Evolutionary conservation across 2,888 invertebrate species (phyloP).

Genomic region (Allacma fusca): DNA sequence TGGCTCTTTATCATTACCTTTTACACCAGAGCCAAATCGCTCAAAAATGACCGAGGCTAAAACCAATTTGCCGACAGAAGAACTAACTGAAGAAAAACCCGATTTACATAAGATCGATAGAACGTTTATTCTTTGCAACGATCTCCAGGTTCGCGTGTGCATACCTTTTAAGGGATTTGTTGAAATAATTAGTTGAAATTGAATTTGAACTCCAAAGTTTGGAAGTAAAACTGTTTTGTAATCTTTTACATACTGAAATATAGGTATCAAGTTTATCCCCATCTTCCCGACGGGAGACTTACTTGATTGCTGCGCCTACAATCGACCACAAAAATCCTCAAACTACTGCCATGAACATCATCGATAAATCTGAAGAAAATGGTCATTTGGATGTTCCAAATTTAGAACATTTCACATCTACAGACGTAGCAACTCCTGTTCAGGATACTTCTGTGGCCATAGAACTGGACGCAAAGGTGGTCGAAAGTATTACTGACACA

Average conservation of each 20-base stretch:
- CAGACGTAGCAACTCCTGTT: too few species aligned
- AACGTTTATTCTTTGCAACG: conserved; percentile 10
- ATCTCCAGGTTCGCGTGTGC: not conserved
- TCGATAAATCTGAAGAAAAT: too few species aligned
- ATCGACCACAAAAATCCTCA: not conserved
- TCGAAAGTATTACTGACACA: conserved; percentile 9
- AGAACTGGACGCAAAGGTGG: conserved; percentile 25
- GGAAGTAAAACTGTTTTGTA: too few species aligned
- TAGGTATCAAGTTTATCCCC: not conserved
- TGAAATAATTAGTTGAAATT: too few species aligned
- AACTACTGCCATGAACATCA: too few species aligned
- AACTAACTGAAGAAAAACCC: not conserved
- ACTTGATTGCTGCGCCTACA: conserved; percentile 27
- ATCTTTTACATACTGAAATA: not conserved
- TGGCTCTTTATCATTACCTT: conserved; percentile 29
- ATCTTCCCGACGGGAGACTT: conserved; percentile 37
- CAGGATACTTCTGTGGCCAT: not conserved
- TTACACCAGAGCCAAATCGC: conserved; percentile 25
- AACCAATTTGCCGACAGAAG: not conserved
- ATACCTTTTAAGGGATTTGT: not conserved
- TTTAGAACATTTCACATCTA: too few species aligned
- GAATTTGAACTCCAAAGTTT: too few species aligned
- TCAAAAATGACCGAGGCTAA: not conserved
- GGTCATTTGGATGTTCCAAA: too few species aligned
- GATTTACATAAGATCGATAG: not conserved